Evolutionary conservation across 2,797 vertebrate genomes (phyloP), one percentile per base, ranked within the genome.

Genomic region (Leuciscus waleckii): DNA sequence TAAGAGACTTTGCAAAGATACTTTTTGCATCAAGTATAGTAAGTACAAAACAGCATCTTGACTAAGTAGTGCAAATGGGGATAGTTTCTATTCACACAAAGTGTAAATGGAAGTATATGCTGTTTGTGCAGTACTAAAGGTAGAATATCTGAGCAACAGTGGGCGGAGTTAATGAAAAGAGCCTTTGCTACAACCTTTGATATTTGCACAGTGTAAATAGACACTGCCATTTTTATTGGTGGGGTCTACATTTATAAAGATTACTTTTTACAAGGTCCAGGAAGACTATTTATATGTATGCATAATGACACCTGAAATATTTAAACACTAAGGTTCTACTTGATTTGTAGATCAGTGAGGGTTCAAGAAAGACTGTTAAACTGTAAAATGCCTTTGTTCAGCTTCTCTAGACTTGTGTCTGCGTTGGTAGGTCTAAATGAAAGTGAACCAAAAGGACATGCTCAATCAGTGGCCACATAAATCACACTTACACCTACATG

Each of bases 401-500:
- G 70, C 8, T 63, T 74, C 54, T 81, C 11, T 19, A 16, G 58
- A 37, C 23, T 32, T 54, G 82, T 35, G 2, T 56, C 61, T 51
- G 58, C 63, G 43, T 68, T 68, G n/a, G 58, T 54, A 39, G 61
- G 21, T 39, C 73, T 84, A 68, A 84, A 35, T 78, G 63, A 69
- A 43, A 58, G 35, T 84, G 63, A 77, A 77, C 35, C 3, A 4
- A 51, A 43, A 76, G 81, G 71, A 76, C 71, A 56, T 76, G 61
- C 82, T 84, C 82, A 68, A 77, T 84, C 65, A 77, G 17, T 69
- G 61, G 46, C 46, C 73, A 69, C 74, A 84, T 84, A 68, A 84
- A 69, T 84, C 82, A 84, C 49, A 78, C 82, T 84, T 84, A 84
- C 14, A 84, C 65, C 82, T 84, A 78, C 49, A 78, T 68, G 35